Evolutionary conservation across 2,888 invertebrate species (phyloP).

Genomic region (Scaptomyza flava): DNA sequence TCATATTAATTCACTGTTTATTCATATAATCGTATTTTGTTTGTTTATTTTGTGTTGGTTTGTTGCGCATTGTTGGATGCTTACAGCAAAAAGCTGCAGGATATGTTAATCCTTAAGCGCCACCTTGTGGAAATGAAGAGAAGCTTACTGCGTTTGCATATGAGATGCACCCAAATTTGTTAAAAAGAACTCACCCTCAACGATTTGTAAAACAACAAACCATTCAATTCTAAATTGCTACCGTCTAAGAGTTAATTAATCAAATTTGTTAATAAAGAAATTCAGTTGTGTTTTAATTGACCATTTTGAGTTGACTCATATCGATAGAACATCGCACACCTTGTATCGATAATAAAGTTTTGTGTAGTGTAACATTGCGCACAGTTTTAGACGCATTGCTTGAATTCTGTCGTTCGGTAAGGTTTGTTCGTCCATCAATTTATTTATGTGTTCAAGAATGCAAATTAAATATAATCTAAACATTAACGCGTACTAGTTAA

Average conservation of each 20-base stretch:
- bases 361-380: conserved; percentile 9
- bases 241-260: conserved; percentile 5
- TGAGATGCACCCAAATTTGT: neutral
- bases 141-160: neutral
- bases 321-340: conserved; percentile 5
- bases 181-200: neutral
- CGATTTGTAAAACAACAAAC: neutral
- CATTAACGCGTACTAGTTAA: neutral
- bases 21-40: neutral
- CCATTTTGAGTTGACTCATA: neutral
- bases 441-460: conserved; percentile 44
- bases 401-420: conserved; percentile 59
- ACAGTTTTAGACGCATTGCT: conserved; percentile 50
- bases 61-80: conserved; percentile 23
- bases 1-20: neutral
- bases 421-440: conserved; percentile 45
- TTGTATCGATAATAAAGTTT: conserved; percentile 33
- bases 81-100: conserved; percentile 7
- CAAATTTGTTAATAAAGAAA: conserved; percentile 2
- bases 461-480: conserved; percentile 17
- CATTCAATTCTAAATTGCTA: conserved; percentile 10
- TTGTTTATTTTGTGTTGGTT: conserved; percentile 9
- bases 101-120: neutral
- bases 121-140: conserved; percentile 5
- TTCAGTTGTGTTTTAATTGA: conserved; percentile 7